Conservation (phyloP, 2,113 vertebrate species). For the Cisticola juncidis region DNA sequence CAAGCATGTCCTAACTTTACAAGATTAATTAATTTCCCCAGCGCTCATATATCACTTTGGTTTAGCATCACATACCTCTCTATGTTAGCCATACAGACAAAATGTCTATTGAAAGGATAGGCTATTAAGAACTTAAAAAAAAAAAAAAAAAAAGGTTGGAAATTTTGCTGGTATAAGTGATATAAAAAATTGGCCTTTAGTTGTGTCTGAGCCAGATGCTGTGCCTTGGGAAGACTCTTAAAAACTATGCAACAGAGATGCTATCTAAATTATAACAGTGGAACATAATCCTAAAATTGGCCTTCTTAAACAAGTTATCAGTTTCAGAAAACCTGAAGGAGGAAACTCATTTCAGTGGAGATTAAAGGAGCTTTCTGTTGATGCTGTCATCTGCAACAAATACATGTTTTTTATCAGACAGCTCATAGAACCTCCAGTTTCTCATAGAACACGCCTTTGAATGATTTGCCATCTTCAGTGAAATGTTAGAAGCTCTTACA, state of each 20-base stretch:
- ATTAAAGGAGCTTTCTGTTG: not conserved
- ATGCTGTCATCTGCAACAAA: not conserved
- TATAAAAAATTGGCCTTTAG: not conserved
- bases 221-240: not conserved
- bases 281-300: not conserved
- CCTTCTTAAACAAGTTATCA: not conserved
- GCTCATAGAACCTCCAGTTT: not conserved
- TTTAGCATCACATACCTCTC: not conserved
- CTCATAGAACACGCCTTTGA: not conserved
- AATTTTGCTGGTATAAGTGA: not conserved
- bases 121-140: not conserved
- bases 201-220: not conserved
- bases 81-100: not conserved
- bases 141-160: not conserved
- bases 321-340: not conserved
- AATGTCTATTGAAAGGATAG: not conserved
- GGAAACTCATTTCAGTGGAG: not conserved
- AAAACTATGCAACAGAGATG: fast-evolving
- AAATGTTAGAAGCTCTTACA: not conserved
- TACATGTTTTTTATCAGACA: not conserved
- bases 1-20: not conserved
- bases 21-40: not conserved
- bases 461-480: not conserved
- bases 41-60: not conserved
- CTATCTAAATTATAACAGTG: not conserved